Evolutionary conservation across 2,888 invertebrate species (phyloP).

Genomic region (Cheilosia scutellata): DNA sequence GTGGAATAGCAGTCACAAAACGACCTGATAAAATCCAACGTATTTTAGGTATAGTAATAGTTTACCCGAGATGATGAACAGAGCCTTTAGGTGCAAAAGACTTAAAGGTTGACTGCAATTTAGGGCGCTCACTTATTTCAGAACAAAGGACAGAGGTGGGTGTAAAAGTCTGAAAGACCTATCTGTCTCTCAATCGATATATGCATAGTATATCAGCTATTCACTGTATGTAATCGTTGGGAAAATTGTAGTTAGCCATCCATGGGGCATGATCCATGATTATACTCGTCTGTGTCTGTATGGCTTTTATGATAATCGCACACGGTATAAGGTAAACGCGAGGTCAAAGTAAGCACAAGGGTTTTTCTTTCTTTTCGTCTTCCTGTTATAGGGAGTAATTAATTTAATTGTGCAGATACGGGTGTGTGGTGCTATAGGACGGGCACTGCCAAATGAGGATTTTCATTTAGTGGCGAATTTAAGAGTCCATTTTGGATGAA

Average conservation of each 20-base stretch:
- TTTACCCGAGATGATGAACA: not conserved
- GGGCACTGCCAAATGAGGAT: not conserved
- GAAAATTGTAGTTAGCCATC: constrained; percentile 21
- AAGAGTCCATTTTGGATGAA: constrained; percentile 29
- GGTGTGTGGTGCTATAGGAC: not conserved
- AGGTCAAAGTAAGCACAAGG: not conserved
- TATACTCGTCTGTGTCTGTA: too few species aligned
- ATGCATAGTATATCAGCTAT: not conserved
- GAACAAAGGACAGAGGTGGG: not conserved
- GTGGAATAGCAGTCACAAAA: not conserved
- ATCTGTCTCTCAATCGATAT: constrained; percentile 36
- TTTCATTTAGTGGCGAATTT: constrained; percentile 21
- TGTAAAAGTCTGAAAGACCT: not conserved
- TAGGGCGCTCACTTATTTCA: constrained; percentile 2
- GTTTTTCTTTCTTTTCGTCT: not conserved
- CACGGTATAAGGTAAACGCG: not conserved
- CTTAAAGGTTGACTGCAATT: constrained; percentile 19
- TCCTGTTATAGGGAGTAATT: constrained; percentile 16
- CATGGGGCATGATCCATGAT: not conserved
- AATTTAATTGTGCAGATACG: constrained; percentile 12
- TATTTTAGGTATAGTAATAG: constrained; percentile 1
- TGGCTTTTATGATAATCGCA: constrained; percentile 15
- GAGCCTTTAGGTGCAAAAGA: constrained; percentile 4
- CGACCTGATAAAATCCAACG: not conserved
- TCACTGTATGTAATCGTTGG: constrained; percentile 28